These are phyloP conservation scores for Dynastes hyllus DNA, from an alignment of 2,888 invertebrate species.

Conservation along the genomic window DNA sequence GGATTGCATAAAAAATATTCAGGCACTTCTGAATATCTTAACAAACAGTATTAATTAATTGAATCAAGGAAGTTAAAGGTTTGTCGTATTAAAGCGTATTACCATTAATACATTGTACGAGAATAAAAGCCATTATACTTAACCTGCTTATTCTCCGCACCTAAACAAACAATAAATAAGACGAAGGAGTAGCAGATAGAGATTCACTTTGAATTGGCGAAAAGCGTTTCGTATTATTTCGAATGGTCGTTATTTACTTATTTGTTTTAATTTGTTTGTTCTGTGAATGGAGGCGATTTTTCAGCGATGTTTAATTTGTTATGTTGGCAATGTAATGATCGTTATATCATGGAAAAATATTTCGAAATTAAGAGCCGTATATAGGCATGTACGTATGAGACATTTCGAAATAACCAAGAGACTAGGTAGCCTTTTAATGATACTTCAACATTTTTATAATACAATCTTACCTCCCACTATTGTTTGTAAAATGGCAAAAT, in stretches of 20 bases:
- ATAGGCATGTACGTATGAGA: too few relatives aligned
- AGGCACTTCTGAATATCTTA: neutral
- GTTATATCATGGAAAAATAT: too few relatives aligned
- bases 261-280: neutral
- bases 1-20: neutral
- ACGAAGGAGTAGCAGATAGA: neutral
- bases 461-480: too few relatives aligned
- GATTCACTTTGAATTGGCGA: neutral
- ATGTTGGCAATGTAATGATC: too few relatives aligned
- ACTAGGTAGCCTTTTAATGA: too few relatives aligned
- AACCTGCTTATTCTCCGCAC: conserved; percentile 7
- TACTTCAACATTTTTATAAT: too few relatives aligned
- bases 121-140: conserved; percentile 7
- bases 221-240: neutral
- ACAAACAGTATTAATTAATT: neutral
- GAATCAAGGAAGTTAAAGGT: neutral
- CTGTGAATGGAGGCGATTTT: neutral
- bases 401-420: too few relatives aligned
- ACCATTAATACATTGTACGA: conserved; percentile 12
- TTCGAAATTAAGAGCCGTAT: too few relatives aligned
- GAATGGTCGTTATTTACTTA: neutral
- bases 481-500: too few relatives aligned
- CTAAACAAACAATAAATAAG: conserved; percentile 8
- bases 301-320: too few relatives aligned
- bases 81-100: neutral